Evolutionary conservation across 2,888 invertebrate species (phyloP), one percentile per base, ranked within the genome.

Genomic region (Apotomis betuletana): DNA sequence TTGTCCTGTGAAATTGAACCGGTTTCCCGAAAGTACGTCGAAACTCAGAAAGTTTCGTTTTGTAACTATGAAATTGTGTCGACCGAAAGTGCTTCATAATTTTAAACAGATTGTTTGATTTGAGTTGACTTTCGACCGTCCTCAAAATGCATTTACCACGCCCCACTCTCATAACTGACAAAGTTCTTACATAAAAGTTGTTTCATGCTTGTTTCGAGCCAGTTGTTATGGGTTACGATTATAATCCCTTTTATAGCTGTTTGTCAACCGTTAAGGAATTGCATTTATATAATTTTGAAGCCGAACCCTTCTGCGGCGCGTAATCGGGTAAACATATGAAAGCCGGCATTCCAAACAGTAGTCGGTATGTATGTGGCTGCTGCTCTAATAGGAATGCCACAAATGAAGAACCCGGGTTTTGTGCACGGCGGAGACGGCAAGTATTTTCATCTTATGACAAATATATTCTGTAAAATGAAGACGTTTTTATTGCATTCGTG

Each of bases 101-200:
- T 63, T 63, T 59, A 54, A 54, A 44, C 59, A 60, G 46, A 52
- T 54, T 52, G 12, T 70, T 65, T 70, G 55, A 60, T 65, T 61
- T 51, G 15, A 36, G 67, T 67, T 55, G 12, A 38, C 55, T 49
- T 55, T 61, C 60, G 44, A 10, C 52, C 52, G 67, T 36, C 55
- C 70, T 58, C 61, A 67, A 60, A 71, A 67, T 55, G 46, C 61
- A 36, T 55, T 67, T 67, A 57, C 71, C 36, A 49, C 41, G 10
- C 27, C 44, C 55, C 57, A n/a, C n/a, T 44, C 46, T 57, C 51
- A 57, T 71, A 67, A 71, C 61, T 51, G 57, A 51, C 55, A 51
- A 71, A 71, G 55, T 67, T 71, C 57, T 61, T 49, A 51, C 61
- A 61, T 61, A 67, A 67, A 67, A 61, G 36, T 70, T 54, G 67